These are phyloP conservation scores for Mobula hypostoma DNA, from an alignment of 2,113 vertebrate species.

Conservation along the genomic window DNA sequence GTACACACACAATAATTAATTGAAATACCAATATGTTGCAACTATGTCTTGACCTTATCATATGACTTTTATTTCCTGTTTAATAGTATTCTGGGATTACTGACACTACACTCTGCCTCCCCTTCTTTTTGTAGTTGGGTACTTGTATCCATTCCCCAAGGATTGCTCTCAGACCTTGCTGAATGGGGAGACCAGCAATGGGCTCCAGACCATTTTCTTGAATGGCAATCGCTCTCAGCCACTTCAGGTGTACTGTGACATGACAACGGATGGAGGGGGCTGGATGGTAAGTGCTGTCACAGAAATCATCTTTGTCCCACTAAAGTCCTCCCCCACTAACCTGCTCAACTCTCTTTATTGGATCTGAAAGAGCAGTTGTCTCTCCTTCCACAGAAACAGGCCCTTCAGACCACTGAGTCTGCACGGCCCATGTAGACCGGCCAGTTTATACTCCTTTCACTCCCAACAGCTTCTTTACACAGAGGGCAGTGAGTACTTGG, in stretches of 20 bases:
- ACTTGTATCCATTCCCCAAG: constrained; percentile 79
- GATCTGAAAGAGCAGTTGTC: no score
- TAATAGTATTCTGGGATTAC: no score
- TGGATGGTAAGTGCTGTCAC: constrained; percentile 80
- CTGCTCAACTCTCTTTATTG: no score
- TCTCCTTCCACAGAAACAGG: no score
- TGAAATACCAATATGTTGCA: not conserved
- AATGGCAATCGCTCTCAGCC: constrained; percentile 75
- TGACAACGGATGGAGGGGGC: constrained; percentile 84
- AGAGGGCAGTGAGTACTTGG: no score
- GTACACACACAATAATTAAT: not conserved
- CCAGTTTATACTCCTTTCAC: no score
- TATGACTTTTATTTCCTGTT: not conserved
- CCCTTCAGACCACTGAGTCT: no score
- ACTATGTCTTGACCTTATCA: not conserved
- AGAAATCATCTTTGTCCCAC: no score
- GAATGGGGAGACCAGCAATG: constrained; percentile 78
- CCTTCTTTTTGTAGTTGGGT: constrained; percentile 61
- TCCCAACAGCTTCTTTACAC: no score
- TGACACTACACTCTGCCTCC: not conserved
- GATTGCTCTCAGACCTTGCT: constrained; percentile 90
- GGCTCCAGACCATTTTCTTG: constrained; percentile 80
- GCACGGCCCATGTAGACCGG: no score
- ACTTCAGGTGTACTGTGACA: constrained; percentile 86
- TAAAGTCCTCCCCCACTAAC: no score